Conservation (phyloP, 2,113 vertebrate genomes). For the Accipiter cooperii region DNA sequence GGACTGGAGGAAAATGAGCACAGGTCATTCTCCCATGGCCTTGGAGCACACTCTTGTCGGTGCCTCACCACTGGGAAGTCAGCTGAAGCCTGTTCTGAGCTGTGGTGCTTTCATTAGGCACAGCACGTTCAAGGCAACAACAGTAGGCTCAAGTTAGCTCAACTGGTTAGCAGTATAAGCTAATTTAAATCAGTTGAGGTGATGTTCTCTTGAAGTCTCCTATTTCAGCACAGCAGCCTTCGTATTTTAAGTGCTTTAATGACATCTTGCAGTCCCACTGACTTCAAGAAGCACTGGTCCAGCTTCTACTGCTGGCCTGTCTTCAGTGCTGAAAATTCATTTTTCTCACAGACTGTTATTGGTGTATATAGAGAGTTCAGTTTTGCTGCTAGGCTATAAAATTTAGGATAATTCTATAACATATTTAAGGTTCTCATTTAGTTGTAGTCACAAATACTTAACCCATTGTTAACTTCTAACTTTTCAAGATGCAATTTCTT, state of each 20-base stretch:
- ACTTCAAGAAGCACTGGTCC: neutral
- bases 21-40: neutral
- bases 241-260: neutral
- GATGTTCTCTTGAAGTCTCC: neutral
- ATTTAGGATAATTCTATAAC: neutral
- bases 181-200: neutral
- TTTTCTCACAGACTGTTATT: neutral
- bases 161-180: neutral
- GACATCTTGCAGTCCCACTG: neutral
- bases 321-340: neutral
- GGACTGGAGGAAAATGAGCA: neutral
- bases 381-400: neutral
- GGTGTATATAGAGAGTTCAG: neutral
- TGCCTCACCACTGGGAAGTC: neutral
- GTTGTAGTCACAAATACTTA: neutral
- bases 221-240: neutral
- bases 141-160: neutral
- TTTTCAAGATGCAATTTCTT: neutral
- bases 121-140: neutral
- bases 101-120: neutral
- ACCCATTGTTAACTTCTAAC: neutral
- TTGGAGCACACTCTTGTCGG: too few species aligned
- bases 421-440: neutral
- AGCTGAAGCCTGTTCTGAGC: neutral
- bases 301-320: neutral